Evolutionary conservation across 2,888 invertebrate genomes (phyloP).

Genomic region (Choreutis nemorana): DNA sequence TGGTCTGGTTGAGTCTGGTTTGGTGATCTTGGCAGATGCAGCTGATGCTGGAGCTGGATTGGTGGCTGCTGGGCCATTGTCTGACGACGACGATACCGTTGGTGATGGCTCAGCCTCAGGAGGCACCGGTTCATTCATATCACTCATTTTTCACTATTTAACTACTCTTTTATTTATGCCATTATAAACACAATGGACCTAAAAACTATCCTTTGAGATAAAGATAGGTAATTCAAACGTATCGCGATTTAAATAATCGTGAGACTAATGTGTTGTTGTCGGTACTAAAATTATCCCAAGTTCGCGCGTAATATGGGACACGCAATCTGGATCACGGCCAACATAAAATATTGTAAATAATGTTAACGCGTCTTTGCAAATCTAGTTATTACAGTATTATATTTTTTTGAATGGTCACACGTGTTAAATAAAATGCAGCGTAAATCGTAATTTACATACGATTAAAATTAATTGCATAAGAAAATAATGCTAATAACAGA

Average conservation of each 20-base stretch:
- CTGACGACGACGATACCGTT: constrained; percentile 39
- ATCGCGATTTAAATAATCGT: constrained; percentile 23
- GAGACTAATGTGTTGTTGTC: constrained; percentile 39
- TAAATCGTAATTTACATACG: background rate
- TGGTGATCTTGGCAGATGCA: constrained; percentile 14
- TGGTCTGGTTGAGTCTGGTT: constrained; percentile 32
- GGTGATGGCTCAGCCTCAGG: constrained; percentile 22
- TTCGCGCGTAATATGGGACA: constrained; percentile 60
- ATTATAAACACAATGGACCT: too few species aligned
- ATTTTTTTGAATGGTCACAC: constrained; percentile 9
- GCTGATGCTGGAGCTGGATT: constrained; percentile 23
- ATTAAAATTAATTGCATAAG: background rate
- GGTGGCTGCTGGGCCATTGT: constrained; percentile 32
- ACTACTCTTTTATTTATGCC: too few species aligned
- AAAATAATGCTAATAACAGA: constrained; percentile 12
- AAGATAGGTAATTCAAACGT: background rate
- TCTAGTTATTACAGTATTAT: constrained; percentile 2
- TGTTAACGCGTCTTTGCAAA: constrained; percentile 4
- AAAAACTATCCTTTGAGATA: background rate
- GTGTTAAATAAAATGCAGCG: constrained; percentile 8
- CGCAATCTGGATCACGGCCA: constrained; percentile 64
- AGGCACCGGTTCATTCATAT: constrained; percentile 28
- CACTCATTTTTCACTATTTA: constrained; percentile 47
- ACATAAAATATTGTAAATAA: constrained; percentile 37
- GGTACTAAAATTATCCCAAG: constrained; percentile 59